Evolutionary conservation across 1,140 invertebrate genomes (phyloP), one percentile per base, ranked within the genome.

Genomic region (Mizuhopecten yessoensis): DNA sequence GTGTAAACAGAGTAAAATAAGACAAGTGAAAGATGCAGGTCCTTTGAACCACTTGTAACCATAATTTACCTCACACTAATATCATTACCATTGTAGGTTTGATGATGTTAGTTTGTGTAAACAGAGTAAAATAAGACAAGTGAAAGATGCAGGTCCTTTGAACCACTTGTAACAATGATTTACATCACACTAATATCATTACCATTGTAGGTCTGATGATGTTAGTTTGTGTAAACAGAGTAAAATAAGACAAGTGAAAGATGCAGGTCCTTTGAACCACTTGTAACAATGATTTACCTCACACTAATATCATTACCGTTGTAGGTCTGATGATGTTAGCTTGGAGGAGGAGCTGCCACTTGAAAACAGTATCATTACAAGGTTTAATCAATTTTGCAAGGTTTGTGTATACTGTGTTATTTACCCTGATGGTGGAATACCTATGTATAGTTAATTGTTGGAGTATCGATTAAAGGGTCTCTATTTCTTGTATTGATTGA

Each of bases 331-430:
- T 75, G 57, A 75, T 75, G n/a, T 29, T 75, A 75, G 29, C 11
- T 7, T 75, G n/a, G n/a, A 75, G n/a, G 57, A 75, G 23, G 23
- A 29, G n/a, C 17, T 29, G 23, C 57, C 57, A 75, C 57, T n/a
- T 75, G 57, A 29, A 75, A 75, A 75, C 23, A 75, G n/a, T n/a
- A 75, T 75, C 29, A n/a, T 75, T 29, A 75, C 57, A n/a, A 75
- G 17, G 17, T 75, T 75, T 17, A 75, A 75, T n/a, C 57, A 29
- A n/a, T 75, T 75, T 75, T 75, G 57, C 23, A 75, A 75, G 57
- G 57, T 75, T 17, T 7, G 57, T 75, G 23, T 75, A n/a, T 49
- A 17, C 2, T 17, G 20, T 29, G 57, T 75, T 75, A 0, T 57
- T 15, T 75, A 29, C 5, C 29, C 57, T 75, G 57, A 75, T 29